Evolutionary conservation across 2,888 invertebrate genomes (phyloP).

Genomic region (Troides oblongomaculatus): DNA sequence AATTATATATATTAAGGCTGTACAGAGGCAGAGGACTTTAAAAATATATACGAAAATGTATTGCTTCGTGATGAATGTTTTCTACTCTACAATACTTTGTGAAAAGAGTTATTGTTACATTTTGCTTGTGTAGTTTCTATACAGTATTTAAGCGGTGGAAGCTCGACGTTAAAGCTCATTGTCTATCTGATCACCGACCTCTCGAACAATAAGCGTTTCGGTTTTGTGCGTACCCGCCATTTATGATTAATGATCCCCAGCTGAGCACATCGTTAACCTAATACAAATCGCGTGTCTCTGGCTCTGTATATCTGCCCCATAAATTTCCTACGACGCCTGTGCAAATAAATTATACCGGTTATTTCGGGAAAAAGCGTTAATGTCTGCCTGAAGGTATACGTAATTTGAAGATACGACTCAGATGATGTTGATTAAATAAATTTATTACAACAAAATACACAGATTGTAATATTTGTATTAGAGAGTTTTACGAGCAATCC

Average conservation of each 20-base stretch:
- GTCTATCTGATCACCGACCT: slow-evolving; percentile 1
- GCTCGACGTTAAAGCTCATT: not conserved
- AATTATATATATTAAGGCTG: no score
- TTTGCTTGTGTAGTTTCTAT: not conserved
- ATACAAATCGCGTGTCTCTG: slow-evolving; percentile 1
- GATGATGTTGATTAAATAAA: not conserved
- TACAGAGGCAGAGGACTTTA: no score
- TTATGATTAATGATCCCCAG: not conserved
- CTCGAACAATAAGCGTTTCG: not conserved
- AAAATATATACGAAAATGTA: no score
- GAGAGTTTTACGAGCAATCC: no score
- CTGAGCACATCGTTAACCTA: slow-evolving; percentile 2
- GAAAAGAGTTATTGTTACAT: not conserved
- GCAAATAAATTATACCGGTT: slow-evolving; percentile 1
- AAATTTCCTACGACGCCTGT: slow-evolving; percentile 1
- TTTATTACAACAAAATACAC: no score
- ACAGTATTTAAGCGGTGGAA: not conserved
- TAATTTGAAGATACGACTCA: not conserved
- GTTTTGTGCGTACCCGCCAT: slow-evolving; percentile 1
- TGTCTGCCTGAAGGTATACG: not conserved
- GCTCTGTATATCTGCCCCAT: slow-evolving; percentile 1
- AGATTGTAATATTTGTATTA: no score
- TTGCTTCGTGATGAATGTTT: no score
- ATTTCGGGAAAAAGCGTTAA: slow-evolving; percentile 1
- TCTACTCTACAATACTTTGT: no score